These are phyloP conservation scores for Nymphalis io DNA, from an alignment of 1,140 invertebrate species.

Conservation along the genomic window DNA sequence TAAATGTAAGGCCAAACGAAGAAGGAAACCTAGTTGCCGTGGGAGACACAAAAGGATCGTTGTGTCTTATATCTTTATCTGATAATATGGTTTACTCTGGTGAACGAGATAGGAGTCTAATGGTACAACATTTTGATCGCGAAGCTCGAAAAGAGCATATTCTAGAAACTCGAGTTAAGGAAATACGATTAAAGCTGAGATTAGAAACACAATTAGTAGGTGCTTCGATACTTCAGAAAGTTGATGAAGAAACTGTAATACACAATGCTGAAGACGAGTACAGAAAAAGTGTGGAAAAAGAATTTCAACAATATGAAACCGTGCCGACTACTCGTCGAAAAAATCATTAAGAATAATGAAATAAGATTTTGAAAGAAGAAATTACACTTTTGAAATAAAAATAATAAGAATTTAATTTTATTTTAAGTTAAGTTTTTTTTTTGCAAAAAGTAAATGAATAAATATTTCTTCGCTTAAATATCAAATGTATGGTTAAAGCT, in stretches of 20 bases:
- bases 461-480: not conserved
- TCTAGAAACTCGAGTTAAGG: constrained; percentile 89
- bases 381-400: no score
- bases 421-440: not conserved
- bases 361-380: no score
- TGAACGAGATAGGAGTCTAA: constrained; percentile 84
- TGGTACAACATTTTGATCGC: constrained; percentile 88
- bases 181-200: constrained; percentile 82
- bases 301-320: constrained; percentile 32
- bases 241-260: constrained; percentile 42
- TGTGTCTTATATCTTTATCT: constrained; percentile 89
- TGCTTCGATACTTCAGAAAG: constrained; percentile 20
- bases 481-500: constrained; percentile 5
- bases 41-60: constrained; percentile 87
- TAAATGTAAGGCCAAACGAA: constrained; percentile 74
- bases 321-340: not conserved
- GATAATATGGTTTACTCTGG: constrained; percentile 86
- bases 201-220: constrained; percentile 32
- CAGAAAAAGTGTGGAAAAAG: constrained; percentile 43
- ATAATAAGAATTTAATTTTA: no score
- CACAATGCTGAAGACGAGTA: constrained; percentile 53
- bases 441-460: not conserved
- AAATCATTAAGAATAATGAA: no score
- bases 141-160: constrained; percentile 93
- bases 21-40: constrained; percentile 87